phyloP scores from a whole-genome alignment of 2,888 invertebrate species.

The Abrostola tripartita region DNA sequence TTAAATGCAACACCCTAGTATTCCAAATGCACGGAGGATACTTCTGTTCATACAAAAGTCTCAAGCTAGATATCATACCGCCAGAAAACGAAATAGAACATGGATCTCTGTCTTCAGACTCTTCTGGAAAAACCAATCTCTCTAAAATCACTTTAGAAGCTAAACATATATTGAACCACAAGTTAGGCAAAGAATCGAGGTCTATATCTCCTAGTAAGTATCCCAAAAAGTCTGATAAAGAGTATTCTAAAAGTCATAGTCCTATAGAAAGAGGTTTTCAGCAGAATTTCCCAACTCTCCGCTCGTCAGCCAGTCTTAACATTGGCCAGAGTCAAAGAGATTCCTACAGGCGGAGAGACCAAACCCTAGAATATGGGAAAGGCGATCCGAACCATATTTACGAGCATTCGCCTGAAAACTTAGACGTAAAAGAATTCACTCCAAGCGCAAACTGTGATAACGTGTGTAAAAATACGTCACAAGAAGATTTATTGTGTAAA shows the following conservation, averaged over 20 bases:
- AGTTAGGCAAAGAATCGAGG: constrained; percentile 73
- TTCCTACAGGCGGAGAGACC: constrained; percentile 60
- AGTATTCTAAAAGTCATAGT: constrained; percentile 85
- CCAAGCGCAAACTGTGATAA: constrained; percentile 71
- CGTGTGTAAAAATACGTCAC: constrained; percentile 68
- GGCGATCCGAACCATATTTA: constrained; percentile 76
- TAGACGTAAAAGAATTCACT: constrained; percentile 75
- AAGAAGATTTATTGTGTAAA: constrained; percentile 75
- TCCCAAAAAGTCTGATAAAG: constrained; percentile 72
- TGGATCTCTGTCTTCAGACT: constrained; percentile 80
- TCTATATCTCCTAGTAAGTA: constrained; percentile 80
- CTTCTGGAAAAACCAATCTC: constrained; percentile 76
- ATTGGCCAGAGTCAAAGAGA: constrained; percentile 68
- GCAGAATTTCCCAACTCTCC: constrained; percentile 75
- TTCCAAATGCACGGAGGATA: constrained; percentile 96
- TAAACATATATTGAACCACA: constrained; percentile 71
- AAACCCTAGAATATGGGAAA: constrained; percentile 60
- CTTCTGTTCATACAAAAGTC: constrained; percentile 90
- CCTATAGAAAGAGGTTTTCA: constrained; percentile 80
- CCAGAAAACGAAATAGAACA: constrained; percentile 82
- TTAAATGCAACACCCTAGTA: constrained; percentile 92
- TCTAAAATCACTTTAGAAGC: constrained; percentile 78
- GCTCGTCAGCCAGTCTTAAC: constrained; percentile 76
- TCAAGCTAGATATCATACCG: constrained; percentile 84
- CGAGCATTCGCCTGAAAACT: constrained; percentile 82